These are phyloP conservation scores for Orchestes rusci DNA, from an alignment of 2,888 invertebrate species.

Conservation along the genomic window DNA sequence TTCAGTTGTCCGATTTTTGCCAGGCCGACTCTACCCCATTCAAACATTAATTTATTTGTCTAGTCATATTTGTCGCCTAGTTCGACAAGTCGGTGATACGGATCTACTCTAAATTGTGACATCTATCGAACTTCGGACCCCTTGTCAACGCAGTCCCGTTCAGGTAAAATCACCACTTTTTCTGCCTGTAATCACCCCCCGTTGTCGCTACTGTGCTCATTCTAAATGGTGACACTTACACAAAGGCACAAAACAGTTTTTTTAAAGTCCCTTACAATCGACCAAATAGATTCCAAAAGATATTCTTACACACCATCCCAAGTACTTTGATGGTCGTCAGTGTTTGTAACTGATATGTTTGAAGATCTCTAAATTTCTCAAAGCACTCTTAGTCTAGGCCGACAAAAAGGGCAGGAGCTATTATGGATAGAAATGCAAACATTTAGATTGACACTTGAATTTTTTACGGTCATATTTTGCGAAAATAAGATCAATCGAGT, in stretches of 20 bases:
- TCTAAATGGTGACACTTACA: slow-evolving; percentile 45
- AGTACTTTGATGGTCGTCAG: slow-evolving; percentile 25
- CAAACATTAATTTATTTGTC: slow-evolving; percentile 5
- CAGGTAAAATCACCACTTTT: slow-evolving; percentile 42
- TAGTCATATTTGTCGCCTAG: slow-evolving; percentile 11
- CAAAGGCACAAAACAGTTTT: slow-evolving; percentile 42
- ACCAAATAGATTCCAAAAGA: slow-evolving; percentile 24
- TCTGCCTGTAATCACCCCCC: slow-evolving; percentile 38
- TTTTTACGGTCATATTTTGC: slow-evolving; percentile 6
- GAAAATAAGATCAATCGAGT: too few relatives aligned
- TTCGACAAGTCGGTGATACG: slow-evolving; percentile 18
- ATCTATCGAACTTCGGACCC: slow-evolving; percentile 28
- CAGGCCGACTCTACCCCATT: too few relatives aligned
- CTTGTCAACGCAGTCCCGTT: slow-evolving; percentile 33
- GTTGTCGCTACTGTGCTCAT: slow-evolving; percentile 39
- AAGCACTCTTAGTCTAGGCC: slow-evolving; percentile 35
- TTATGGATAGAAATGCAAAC: slow-evolving; percentile 33
- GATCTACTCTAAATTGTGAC: slow-evolving; percentile 30
- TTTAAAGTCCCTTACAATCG: slow-evolving; percentile 33
- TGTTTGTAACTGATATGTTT: slow-evolving; percentile 41
- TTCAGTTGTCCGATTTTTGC: too few relatives aligned
- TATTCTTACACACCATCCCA: slow-evolving; percentile 1
- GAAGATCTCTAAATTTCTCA: slow-evolving; percentile 39
- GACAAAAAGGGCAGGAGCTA: slow-evolving; percentile 31
- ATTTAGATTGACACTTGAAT: slow-evolving; percentile 36